Conservation (phyloP, 2,888 invertebrate genomes). For the Saturnia pavonia region DNA sequence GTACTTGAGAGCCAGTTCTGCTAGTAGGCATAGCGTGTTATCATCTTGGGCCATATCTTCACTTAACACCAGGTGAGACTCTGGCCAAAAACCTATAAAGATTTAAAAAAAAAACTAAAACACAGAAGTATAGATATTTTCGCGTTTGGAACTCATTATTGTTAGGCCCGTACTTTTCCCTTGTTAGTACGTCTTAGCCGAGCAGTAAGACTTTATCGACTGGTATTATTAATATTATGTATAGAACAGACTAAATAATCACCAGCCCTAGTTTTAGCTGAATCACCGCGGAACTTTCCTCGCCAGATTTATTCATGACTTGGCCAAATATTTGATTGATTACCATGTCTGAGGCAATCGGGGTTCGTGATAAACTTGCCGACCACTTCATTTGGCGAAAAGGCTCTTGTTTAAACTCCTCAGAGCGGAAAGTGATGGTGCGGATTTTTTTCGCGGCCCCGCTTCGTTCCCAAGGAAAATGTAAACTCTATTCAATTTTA, state of each 20-base stretch:
- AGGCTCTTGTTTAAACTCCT: slow-evolving; percentile 66
- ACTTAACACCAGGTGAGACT: no score
- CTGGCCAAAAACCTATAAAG: no score
- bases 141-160: no score
- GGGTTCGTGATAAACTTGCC: slow-evolving; percentile 68
- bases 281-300: slow-evolving; percentile 33
- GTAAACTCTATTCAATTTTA: slow-evolving; percentile 49
- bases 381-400: slow-evolving; percentile 72
- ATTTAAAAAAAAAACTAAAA: no score
- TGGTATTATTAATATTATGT: background rate
- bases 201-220: no score
- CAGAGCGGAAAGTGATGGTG: slow-evolving; percentile 54
- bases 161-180: no score
- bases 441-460: slow-evolving; percentile 45
- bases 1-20: no score
- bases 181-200: no score
- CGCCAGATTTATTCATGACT: slow-evolving; percentile 74
- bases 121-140: no score
- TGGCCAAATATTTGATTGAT: slow-evolving; percentile 78
- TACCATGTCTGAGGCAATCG: slow-evolving; percentile 69
- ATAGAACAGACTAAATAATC: background rate
- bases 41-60: no score
- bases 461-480: slow-evolving; percentile 29
- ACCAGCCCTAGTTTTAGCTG: slow-evolving; percentile 15
- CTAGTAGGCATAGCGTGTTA: no score